phyloP scores from a whole-genome alignment of 2,888 invertebrate species.

The Cantharis rustica region DNA sequence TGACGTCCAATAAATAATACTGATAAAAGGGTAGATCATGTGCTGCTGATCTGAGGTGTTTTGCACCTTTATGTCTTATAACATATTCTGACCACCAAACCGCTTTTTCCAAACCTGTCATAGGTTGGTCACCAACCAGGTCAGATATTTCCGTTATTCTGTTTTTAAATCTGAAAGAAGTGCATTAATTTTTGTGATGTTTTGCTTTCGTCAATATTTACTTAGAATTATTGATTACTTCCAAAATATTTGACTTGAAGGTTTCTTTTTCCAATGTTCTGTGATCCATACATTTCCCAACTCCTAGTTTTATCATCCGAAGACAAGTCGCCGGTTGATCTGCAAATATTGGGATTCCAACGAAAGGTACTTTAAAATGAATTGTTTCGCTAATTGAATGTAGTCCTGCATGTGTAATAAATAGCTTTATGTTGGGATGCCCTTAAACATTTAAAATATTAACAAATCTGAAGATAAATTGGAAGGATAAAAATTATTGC shows the following conservation, averaged over 20 bases:
- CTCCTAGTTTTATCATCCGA: background rate
- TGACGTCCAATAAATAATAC: conserved; percentile 38
- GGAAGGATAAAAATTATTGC: too few relatives aligned
- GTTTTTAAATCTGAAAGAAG: conserved; percentile 38
- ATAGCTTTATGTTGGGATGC: background rate
- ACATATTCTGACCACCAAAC: conserved; percentile 46
- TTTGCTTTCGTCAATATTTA: background rate
- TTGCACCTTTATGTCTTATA: conserved; percentile 39
- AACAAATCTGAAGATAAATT: background rate
- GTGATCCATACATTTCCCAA: conserved; percentile 48
- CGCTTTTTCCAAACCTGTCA: conserved; percentile 38
- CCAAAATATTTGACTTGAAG: conserved; percentile 43
- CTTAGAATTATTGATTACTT: conserved; percentile 29
- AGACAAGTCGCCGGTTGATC: background rate
- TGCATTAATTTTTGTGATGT: background rate
- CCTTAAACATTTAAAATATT: background rate
- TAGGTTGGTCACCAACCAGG: conserved; percentile 39
- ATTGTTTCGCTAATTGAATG: background rate
- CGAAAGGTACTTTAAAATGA: background rate
- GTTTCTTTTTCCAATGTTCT: conserved; percentile 42
- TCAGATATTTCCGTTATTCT: conserved; percentile 26
- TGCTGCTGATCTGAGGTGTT: conserved; percentile 34
- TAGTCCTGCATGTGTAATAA: background rate
- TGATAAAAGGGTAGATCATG: conserved; percentile 34
- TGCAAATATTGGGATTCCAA: background rate